Conservation (phyloP, 2,797 vertebrate species). For the Dallia pectoralis region DNA sequence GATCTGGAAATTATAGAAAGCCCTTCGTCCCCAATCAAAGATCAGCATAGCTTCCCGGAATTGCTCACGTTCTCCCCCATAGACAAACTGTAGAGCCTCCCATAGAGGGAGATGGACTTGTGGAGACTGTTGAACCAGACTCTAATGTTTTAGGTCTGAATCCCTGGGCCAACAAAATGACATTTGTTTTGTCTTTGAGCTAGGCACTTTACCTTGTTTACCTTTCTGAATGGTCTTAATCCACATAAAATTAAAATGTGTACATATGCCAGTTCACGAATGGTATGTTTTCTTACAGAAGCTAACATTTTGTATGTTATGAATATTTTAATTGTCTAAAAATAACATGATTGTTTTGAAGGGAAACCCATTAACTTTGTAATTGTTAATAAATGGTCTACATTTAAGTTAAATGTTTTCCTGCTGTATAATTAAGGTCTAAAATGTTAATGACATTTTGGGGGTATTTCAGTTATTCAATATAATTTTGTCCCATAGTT, state of each 20-base stretch:
- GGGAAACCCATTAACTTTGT: background rate
- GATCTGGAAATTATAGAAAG: slow-evolving; percentile 67
- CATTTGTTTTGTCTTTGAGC: too few relatives aligned
- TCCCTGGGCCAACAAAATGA: too few relatives aligned
- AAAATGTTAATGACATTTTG: too few relatives aligned
- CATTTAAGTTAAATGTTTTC: background rate
- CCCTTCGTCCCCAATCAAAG: slow-evolving; percentile 45
- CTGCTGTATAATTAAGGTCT: background rate
- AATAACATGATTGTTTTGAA: too few relatives aligned
- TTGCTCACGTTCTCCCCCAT: slow-evolving; percentile 73
- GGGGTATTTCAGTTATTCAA: too few relatives aligned
- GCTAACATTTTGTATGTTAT: background rate
- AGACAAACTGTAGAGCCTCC: slow-evolving; percentile 64
- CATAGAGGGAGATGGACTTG: too few relatives aligned
- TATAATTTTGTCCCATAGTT: too few relatives aligned
- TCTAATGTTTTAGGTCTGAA: too few relatives aligned
- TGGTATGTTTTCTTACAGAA: background rate
- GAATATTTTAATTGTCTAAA: background rate
- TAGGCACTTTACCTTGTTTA: background rate
- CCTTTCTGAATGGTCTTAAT: background rate
- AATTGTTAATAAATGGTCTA: background rate
- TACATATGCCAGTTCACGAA: background rate
- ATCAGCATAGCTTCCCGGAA: slow-evolving; percentile 61
- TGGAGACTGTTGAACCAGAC: too few relatives aligned
- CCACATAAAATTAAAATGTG: background rate